phyloP scores from a whole-genome alignment of 1,140 invertebrate species.

The Dinoponera quadriceps region DNA sequence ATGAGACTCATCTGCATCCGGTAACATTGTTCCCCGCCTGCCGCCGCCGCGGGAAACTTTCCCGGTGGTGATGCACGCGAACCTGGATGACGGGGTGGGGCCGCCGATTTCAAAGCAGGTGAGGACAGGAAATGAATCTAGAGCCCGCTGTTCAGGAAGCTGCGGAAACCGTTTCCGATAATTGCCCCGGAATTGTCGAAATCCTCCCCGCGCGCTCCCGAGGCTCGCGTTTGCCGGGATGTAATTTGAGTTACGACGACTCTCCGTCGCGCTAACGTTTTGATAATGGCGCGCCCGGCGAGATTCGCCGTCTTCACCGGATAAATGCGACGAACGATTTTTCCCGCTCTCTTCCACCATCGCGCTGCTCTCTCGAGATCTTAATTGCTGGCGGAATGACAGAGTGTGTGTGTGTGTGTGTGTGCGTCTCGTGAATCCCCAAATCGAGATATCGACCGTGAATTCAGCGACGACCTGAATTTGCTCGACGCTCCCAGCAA shows the following conservation, averaged over 20 bases:
- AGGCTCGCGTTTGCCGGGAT: slow-evolving; percentile 37
- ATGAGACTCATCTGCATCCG: slow-evolving; percentile 74
- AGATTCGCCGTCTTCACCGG: not conserved
- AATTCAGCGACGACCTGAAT: not conserved
- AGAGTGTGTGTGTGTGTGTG: too few species aligned
- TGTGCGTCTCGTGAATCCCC: too few species aligned
- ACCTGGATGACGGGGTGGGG: slow-evolving; percentile 20
- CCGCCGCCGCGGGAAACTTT: slow-evolving; percentile 63
- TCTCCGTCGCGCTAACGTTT: slow-evolving; percentile 5
- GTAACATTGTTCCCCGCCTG: slow-evolving; percentile 70
- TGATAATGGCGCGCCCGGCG: not conserved
- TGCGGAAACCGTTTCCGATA: slow-evolving; percentile 61
- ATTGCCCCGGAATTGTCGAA: slow-evolving; percentile 66
- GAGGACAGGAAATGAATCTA: slow-evolving; percentile 70
- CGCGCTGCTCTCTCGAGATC: too few species aligned
- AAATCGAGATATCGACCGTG: too few species aligned
- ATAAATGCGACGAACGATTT: not conserved
- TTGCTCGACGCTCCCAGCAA: not conserved
- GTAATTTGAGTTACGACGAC: slow-evolving; percentile 39
- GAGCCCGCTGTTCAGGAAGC: slow-evolving; percentile 63
- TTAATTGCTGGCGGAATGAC: too few species aligned
- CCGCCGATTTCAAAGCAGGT: slow-evolving; percentile 61
- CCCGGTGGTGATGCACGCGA: slow-evolving; percentile 47
- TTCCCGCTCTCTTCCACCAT: not conserved
- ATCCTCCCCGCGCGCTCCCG: slow-evolving; percentile 31